These are phyloP conservation scores for Cryptus armator DNA, from an alignment of 2,888 invertebrate genomes.

Conservation along the genomic window DNA sequence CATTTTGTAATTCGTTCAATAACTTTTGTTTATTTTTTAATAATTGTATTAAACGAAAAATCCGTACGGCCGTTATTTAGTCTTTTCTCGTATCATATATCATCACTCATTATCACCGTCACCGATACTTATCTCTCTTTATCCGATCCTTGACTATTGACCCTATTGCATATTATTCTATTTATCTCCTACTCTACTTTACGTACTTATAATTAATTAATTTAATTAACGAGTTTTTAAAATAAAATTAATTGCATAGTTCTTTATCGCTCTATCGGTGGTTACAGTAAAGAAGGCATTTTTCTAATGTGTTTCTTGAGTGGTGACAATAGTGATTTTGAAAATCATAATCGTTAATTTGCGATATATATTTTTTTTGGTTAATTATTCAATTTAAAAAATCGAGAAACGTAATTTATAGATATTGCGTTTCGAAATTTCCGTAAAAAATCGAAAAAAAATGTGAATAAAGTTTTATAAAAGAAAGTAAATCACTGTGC, in stretches of 20 bases:
- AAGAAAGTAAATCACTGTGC: too few species aligned
- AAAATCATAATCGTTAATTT: background rate
- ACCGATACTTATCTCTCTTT: slow-evolving; percentile 29
- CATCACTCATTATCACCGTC: slow-evolving; percentile 53
- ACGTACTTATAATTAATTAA: slow-evolving; percentile 60
- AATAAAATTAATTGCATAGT: slow-evolving; percentile 58
- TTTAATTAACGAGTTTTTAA: slow-evolving; percentile 59
- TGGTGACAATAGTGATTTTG: background rate
- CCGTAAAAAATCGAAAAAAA: too few species aligned
- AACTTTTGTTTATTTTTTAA: slow-evolving; percentile 20
- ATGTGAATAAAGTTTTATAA: too few species aligned
- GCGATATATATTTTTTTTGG: too few species aligned
- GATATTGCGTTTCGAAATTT: too few species aligned
- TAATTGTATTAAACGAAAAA: slow-evolving; percentile 44
- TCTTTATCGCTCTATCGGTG: slow-evolving; percentile 36
- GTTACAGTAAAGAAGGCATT: slow-evolving; percentile 18
- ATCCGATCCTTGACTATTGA: slow-evolving; percentile 41
- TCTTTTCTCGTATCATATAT: slow-evolving; percentile 39
- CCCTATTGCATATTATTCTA: slow-evolving; percentile 1
- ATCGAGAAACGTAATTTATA: too few species aligned
- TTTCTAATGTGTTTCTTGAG: background rate
- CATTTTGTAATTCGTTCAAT: slow-evolving; percentile 32
- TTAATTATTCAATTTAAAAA: too few species aligned
- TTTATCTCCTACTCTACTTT: slow-evolving; percentile 39
- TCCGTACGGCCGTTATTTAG: slow-evolving; percentile 38